Evolutionary conservation across 2,113 vertebrate species (phyloP), one percentile per base, ranked within the genome.

Genomic region (Heloderma charlesbogerti): DNA sequence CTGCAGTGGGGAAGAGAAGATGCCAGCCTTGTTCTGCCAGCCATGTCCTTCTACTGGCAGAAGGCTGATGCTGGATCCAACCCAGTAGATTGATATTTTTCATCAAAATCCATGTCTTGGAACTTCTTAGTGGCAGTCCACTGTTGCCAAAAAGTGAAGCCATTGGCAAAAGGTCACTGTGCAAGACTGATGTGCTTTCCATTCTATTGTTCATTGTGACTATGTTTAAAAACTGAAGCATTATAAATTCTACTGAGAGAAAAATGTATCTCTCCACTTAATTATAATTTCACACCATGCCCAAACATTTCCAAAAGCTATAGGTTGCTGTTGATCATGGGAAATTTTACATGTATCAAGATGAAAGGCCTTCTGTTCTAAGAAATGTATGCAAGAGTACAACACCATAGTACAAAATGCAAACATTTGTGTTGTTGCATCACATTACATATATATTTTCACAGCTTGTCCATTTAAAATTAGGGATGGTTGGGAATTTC

Each of bases 151-250:
- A 88, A 91, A 72, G 34, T 88, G 48, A 89, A 37, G 29, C 40
- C 48, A 79, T n/a, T 95, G 82, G 81, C 0, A 0, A n/a, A 29
- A 84, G 12, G 81, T 90, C 93, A 91, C 37, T 4, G 1, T 0
- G 69, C 54, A n/a, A 69, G 29, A 34, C 34, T 37, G 16, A 80
- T 8, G 1, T 77, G 67, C 45, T 91, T 94, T 92, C 90, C 48
- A 66, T 87, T 88, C 80, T 88, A 63, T 89, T 87, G 60, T 90
- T 92, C 95, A 83, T n/a, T 40, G 10, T 10, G 81, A 69, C 20
- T 18, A 7, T 57, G 13, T n/a, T 57, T 34, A n/a, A n/a, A 54
- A 82, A 57, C 5, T 57, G 51, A 84, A 29, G 6, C 15, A 13
- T 84, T 84, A 25, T 29, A 84, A 40, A 66, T 84, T 66, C 57